Conservation (phyloP, 2,888 invertebrate species). For the Apamea sordens region DNA sequence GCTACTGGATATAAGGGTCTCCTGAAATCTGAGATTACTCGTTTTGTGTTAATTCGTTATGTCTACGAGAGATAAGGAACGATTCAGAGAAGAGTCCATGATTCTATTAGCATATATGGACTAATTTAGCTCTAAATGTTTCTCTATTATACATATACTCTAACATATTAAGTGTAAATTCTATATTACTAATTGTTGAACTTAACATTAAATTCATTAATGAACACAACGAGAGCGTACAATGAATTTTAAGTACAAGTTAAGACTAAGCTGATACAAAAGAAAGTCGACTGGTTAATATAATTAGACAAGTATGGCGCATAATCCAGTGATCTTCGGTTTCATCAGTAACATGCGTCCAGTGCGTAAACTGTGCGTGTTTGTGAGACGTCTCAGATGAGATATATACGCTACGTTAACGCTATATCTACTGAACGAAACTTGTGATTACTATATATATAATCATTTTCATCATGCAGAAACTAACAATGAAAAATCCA, state of each 20-base stretch:
- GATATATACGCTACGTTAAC: slow-evolving; percentile 39
- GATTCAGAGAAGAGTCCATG: not conserved
- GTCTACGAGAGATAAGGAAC: not conserved
- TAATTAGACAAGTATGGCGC: slow-evolving; percentile 62
- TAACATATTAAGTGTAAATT: not conserved
- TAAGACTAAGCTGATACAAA: slow-evolving; percentile 37
- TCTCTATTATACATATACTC: not conserved
- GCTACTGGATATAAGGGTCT: slow-evolving; percentile 2
- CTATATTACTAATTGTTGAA: slow-evolving; percentile 11
- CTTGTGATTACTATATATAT: slow-evolving; percentile 21
- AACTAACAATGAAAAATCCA: not conserved
- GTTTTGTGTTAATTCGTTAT: not conserved
- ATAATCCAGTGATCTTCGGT: slow-evolving; percentile 64
- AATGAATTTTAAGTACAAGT: slow-evolving; percentile 20
- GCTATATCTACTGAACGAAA: slow-evolving; percentile 25
- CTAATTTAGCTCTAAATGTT: not conserved
- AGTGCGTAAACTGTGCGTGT: slow-evolving; percentile 58
- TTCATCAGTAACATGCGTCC: slow-evolving; percentile 59
- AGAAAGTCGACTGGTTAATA: slow-evolving; percentile 53
- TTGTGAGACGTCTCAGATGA: slow-evolving; percentile 50
- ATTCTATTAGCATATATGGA: not conserved
- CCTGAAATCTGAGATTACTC: not conserved
- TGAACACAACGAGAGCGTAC: slow-evolving; percentile 11
- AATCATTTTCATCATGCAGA: slow-evolving; percentile 5
- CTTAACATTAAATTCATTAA: slow-evolving; percentile 17